Evolutionary conservation across 2,113 vertebrate species (phyloP), one percentile per base, ranked within the genome.

Genomic region (Tragulus kanchil): DNA sequence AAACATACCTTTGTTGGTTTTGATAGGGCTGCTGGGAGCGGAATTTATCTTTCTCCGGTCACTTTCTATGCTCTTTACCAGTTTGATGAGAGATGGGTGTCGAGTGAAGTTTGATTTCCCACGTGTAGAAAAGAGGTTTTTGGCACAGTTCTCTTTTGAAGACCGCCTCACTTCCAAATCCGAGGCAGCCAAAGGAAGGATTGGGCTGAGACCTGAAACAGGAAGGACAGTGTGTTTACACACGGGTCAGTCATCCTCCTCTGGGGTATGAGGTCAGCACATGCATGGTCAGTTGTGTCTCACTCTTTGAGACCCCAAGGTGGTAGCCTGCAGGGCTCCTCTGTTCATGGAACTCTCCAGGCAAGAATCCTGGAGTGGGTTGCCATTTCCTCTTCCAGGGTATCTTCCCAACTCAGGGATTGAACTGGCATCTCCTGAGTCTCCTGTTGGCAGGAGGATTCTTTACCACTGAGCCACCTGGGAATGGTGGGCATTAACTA

Each of bases 11-110:
- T 97, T 89, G 92, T 12, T 97, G 85, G 95, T 98, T 98, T 99
- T 99, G 82, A 98, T 81, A 1, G 99, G 99, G 64, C 99, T 99
- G 90, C 98, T 99, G 15, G 99, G 99, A 36, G 99, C 99, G 0
- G 99, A 99, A 78, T 98, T 99, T 93, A 99, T 99, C 98, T 99
- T 99, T 84, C 99, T 99, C 7, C 99, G 98, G 97, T 99, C 99
- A 0, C 98, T 99, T 96, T 99, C 99, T 85, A 99, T 99, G 93
- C 98, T 99, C 97, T 99, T 99, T 13, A 99, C 99, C 94, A 99
- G 97, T 94, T 99, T 99, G 71, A 99, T 99, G 17, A 99, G 99
- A 79, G 99, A 99, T 1, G 99, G 99, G 98, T 99, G 99, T 1
- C 99, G 98, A 26, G 99, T 99, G 92, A 99, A 99, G 97, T 97